Evolutionary conservation across 2,888 invertebrate genomes (phyloP).

Genomic region (Oscheius sp.): DNA sequence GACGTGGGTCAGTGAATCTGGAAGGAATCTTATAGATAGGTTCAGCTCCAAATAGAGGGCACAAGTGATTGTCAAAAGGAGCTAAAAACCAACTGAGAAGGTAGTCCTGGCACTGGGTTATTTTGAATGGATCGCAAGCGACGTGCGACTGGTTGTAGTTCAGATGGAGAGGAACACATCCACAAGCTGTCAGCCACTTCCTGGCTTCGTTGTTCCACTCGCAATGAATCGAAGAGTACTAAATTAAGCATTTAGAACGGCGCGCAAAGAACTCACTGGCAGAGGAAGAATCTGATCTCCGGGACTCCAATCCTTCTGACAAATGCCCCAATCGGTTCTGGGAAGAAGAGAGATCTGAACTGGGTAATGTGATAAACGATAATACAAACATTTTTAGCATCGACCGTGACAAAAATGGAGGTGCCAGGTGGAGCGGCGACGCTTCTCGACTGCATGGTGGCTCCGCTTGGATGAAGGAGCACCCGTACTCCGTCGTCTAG

Average conservation of each 20-base stretch:
- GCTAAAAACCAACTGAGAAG: constrained; percentile 9
- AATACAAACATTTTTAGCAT: constrained; percentile 52
- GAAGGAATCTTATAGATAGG: constrained; percentile 6
- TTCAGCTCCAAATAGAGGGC: background rate
- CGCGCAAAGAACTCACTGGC: constrained; percentile 23
- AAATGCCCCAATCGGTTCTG: constrained; percentile 60
- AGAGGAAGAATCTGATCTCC: constrained; percentile 36
- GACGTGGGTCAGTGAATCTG: constrained; percentile 18
- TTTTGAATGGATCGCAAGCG: constrained; percentile 41
- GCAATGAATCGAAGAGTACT: constrained; percentile 60
- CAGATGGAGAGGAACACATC: constrained; percentile 48
- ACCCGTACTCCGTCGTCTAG: constrained; percentile 52
- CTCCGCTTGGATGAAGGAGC: constrained; percentile 50
- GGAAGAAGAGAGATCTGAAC: constrained; percentile 57
- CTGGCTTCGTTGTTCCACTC: constrained; percentile 46
- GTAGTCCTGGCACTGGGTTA: constrained; percentile 32
- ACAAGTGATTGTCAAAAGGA: background rate
- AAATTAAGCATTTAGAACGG: background rate
- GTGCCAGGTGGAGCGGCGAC: constrained; percentile 51
- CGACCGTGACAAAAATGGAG: constrained; percentile 51
- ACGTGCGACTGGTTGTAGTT: constrained; percentile 22
- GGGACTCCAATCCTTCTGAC: constrained; percentile 45
- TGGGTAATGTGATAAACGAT: too few relatives aligned
- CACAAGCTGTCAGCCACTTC: constrained; percentile 43
- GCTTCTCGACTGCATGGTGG: constrained; percentile 45